Evolutionary conservation across 2,797 vertebrate species (phyloP), one percentile per base, ranked within the genome.

Genomic region (Epinephelus coioides): DNA sequence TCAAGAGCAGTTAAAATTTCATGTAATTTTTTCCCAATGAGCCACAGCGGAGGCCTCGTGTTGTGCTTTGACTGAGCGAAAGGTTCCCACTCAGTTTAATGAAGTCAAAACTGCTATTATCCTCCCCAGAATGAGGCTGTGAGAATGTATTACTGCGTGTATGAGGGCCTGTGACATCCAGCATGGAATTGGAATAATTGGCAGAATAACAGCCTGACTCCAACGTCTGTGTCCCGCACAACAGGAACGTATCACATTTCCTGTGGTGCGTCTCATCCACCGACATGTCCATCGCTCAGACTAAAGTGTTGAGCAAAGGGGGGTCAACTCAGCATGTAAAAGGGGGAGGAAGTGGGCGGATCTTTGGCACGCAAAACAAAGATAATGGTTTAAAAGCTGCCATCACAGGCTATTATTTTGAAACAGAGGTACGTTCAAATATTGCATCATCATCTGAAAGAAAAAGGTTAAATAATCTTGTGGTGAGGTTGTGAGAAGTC

Each of bases 191-290:
- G 76, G 77, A 81, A 86, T 93, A 91, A 93, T 92, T 93, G 90
- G 89, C 82, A 80, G 83, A 91, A 87, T 69, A 91, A 85, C 84
- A 86, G 84, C 50, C 83, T 21, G 89, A 83, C 81, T 82, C 66
- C 61, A 74, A 95, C 95, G 15, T 95, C 96, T 0, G 95, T 96
- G 67, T 97, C 96, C 83, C 95, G 95, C 95, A 96, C 97, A 13
- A 95, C 97, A 19, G 96, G 96, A 81, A 97, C 97, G 94, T 97
- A 96, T 94, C 95, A 96, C 88, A 82, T 97, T 85, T 86, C 97
- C 97, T 47, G 96, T 94, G 60, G 96, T 95, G 90, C 96, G 93
- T 78, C 95, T 97, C 90, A 97, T 96, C 70, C 96, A 14, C 96
- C 57, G 94, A 96, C 88, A 96, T 97, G 97, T 97, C 97, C 91